Base-by-base conservation (phyloP, 2,888 invertebrate genomes). In the Agrochola litura region DNA sequence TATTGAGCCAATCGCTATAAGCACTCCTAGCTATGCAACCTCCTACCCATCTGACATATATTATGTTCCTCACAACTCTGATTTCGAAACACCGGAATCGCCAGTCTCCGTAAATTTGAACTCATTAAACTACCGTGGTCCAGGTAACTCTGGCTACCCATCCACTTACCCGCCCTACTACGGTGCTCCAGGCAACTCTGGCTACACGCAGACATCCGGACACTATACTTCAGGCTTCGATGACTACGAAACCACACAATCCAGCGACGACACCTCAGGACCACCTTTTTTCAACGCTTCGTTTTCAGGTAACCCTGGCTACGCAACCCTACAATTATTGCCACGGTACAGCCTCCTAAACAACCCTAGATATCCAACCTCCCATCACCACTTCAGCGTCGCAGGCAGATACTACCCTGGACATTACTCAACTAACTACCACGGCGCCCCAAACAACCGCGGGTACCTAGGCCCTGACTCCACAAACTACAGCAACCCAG, bases 1-100 rank as follows among this genome's bases (percentile, higher is more conserved):
- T 43, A n/a, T 56, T 71, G 73, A 73, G 5, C 30, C 56, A 41
- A 68, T 68, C 41, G 68, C 68, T 68, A 54, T 54, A 68, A 69
- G n/a, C 3, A 22, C 25, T 16, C 6, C n/a, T 37, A n/a, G 16
- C n/a, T 68, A n/a, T 16, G 16, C 12, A 30, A 46, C 12, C 8
- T 54, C 2, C 4, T 70, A 69, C 22, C 54, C 73, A 56, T 16
- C 43, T n/a, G n/a, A 68, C 52, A n/a, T 56, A 6, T 65, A 49
- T 65, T 14, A 37, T 56, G 73, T 12, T 46, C 10, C n/a, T 12
- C 5, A 12, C 22, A 30, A 30, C 8, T 22, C 12, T 56, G 30
- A 6, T 56, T 73, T 43, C 10, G 25, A 43, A 56, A 6, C 58
- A n/a, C 25, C 3, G 1, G 25, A 25, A 19, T 37, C 58, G 14